Evolutionary conservation across 2,113 vertebrate species (phyloP), one percentile per base, ranked within the genome.

Genomic region (Sceloporus tristichus): DNA sequence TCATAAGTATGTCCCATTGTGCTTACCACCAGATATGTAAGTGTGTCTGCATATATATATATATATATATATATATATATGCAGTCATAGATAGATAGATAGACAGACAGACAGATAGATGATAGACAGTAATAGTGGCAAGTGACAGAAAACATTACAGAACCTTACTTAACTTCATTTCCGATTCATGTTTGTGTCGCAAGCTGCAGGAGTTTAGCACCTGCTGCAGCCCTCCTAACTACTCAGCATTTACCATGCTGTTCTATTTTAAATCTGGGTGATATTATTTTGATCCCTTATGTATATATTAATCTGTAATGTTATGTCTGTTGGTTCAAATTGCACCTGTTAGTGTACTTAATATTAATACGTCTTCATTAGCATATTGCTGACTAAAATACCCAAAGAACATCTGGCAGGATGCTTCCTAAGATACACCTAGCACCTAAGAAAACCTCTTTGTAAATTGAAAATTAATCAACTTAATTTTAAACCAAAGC

Each of bases 181-280:
- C 59, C 18, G 3, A 62, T 62, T 14, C 85, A 90, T 91, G 84
- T 91, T 78, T 80, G 85, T 1, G 23, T 93, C 87, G 85, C 91
- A 87, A 74, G 70, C 78, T 91, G 65, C 34, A 93, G 85, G 85
- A 93, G 86, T 95, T 94, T 94, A 90, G 87, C 90, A 91, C 84
- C 95, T 93, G 94, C 90, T 92, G 71, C 25, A 94, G 84, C 38
- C 89, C 62, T 94, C 94, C 92, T 93, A 82, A 85, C 92, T 91
- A 82, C 92, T 65, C 91, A 87, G 79, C 86, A 91, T 93, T 95
- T 94, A 84, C 75, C 21, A 2, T 90, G 89, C 90, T 82, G 76
- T 68, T 95, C 90, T 92, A n/a, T 92, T 80, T 94, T 91, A 86
- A 91, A 95, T 79, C 87, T 85, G 90, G 89, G 83, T 94, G 91